Evolutionary conservation across 2,888 invertebrate genomes (phyloP).

Genomic region (Isoperla grammatica): DNA sequence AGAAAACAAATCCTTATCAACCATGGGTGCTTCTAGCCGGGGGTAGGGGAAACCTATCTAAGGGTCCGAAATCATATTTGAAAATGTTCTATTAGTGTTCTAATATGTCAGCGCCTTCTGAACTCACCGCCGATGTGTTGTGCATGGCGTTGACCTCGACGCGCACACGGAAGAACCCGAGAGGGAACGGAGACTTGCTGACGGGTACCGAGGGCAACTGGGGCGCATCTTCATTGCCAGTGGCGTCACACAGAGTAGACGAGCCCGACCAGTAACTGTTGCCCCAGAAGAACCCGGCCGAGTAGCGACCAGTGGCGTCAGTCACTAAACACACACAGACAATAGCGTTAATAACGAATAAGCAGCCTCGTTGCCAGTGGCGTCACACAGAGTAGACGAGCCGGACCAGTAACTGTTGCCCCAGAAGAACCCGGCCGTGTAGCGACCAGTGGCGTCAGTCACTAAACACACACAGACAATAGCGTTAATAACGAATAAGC

Average conservation of each 20-base stretch:
- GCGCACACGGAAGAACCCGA: conserved; percentile 57
- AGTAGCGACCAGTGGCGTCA: conserved; percentile 43
- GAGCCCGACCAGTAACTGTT: conserved; percentile 44
- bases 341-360: neutral
- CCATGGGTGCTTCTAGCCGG: no score
- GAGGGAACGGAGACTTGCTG: conserved; percentile 38
- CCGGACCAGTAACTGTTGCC: conserved; percentile 44
- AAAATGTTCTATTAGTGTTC: no score
- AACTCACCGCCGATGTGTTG: conserved; percentile 51
- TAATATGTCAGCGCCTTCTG: no score
- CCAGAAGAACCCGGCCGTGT: conserved; percentile 43
- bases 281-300: conserved; percentile 44
- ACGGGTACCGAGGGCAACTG: conserved; percentile 29
- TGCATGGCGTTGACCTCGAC: conserved; percentile 51
- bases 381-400: conserved; percentile 41
- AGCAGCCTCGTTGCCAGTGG: conserved; percentile 25
- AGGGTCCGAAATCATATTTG: no score
- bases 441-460: conserved; percentile 43
- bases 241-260: conserved; percentile 39
- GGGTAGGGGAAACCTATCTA: no score
- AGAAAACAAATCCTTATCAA: no score
- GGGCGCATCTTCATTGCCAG: conserved; percentile 21
- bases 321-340: conserved; percentile 37
- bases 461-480: conserved; percentile 34
- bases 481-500: neutral